A percentile compares a stretch with the other conserved stretches of the same genome.
These are phyloP conservation scores for Vimba vimba DNA, from an alignment of 2,113 vertebrate species.

Conservation along the genomic window DNA sequence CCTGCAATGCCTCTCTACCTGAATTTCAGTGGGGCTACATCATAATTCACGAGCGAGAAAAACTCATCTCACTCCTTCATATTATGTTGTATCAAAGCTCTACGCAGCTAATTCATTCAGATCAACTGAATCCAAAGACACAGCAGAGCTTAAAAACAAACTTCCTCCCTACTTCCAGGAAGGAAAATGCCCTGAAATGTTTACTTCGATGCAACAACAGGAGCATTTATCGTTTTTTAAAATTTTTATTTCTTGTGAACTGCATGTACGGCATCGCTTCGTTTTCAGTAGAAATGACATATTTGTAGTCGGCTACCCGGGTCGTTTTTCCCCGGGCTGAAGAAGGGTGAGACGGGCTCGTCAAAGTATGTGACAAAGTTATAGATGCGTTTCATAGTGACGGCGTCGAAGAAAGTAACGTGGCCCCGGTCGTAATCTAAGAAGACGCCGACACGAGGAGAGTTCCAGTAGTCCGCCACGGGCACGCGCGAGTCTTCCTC, in stretches of 20 bases:
- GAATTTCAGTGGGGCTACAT: conserved; percentile 54
- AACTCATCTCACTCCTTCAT: conserved; percentile 9
- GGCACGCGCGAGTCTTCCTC: conserved; percentile 75
- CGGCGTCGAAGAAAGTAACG: conserved; percentile 79
- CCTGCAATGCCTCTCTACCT: conserved; percentile 47
- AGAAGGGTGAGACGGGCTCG: conserved; percentile 77
- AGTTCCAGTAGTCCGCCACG: conserved; percentile 78
- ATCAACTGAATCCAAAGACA: conserved; percentile 31
- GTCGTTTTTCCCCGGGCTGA: conserved; percentile 81
- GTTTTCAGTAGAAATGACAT: conserved; percentile 78
- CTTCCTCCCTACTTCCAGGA: neutral
- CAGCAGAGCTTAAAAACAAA: neutral
- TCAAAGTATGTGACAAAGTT: conserved; percentile 77
- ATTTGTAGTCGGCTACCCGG: conserved; percentile 77
- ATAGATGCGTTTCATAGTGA: conserved; percentile 78
- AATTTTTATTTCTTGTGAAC: neutral
- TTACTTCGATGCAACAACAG: conserved; percentile 3
- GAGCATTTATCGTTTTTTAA: neutral
- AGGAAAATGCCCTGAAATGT: conserved; percentile 19
- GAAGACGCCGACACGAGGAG: conserved; percentile 77
- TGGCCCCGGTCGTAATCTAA: conserved; percentile 79
- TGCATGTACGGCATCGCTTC: neutral
- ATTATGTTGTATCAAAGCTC: conserved; percentile 31
- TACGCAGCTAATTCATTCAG: neutral
- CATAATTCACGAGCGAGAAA: conserved; percentile 29